These are phyloP conservation scores for Threskiornis aethiopicus DNA, from an alignment of 2,797 vertebrate species.

Conservation along the genomic window DNA sequence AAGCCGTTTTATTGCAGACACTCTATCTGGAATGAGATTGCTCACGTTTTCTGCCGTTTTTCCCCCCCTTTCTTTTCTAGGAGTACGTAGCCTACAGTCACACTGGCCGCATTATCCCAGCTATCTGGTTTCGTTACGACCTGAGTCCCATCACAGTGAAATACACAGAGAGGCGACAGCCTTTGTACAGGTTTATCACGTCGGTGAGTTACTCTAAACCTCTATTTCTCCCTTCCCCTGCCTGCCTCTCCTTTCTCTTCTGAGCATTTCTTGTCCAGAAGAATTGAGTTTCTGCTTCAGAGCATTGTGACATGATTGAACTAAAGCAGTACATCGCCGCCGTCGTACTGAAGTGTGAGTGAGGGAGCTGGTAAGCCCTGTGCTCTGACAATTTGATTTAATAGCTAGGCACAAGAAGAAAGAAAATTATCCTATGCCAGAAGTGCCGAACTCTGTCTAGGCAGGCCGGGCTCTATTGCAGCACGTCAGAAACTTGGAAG, in stretches of 20 bases:
- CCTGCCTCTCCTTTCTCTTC: neutral
- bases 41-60: neutral
- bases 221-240: neutral
- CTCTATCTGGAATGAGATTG: neutral
- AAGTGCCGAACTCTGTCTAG: neutral
- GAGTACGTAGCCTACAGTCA: conserved; percentile 98
- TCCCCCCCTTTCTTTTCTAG: conserved; percentile 57
- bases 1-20: neutral
- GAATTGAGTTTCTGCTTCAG: neutral
- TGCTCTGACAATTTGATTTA: neutral
- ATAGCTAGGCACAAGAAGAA: neutral
- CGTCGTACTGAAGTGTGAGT: neutral
- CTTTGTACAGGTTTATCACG: conserved; percentile 96
- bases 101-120: conserved; percentile 96
- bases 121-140: conserved; percentile 99
- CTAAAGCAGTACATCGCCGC: neutral
- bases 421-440: neutral
- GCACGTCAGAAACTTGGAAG: neutral
- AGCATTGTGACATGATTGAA: neutral
- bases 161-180: conserved; percentile 95
- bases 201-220: conserved; percentile 82
- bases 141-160: conserved; percentile 99
- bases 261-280: neutral
- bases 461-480: neutral
- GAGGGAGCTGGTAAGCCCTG: neutral